Base-by-base conservation (phyloP, 2,888 invertebrate genomes). In the Tenthredo scrophulariae region DNA sequence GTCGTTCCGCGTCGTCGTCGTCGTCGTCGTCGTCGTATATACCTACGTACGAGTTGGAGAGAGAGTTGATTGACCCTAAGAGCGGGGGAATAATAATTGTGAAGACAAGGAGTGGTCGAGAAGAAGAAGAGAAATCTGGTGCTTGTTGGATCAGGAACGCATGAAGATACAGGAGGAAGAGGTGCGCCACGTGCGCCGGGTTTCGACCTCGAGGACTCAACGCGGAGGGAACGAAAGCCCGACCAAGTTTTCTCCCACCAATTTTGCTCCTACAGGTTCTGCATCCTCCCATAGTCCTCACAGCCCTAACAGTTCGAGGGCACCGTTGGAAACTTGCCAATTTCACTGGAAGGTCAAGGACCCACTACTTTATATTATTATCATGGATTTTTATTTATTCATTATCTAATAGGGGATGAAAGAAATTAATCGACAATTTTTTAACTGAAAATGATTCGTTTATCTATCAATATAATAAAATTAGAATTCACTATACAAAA, bases 111-210 rank as follows among this genome's bases (percentile, higher is more conserved):
- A 90, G 94, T 94, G 91, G 94, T 94, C 89, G 94, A 94, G 90
- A 94, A 94, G 93, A 95, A 95, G 93, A 95, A 95, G 92, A 93
- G 95, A 86, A 95, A 95, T 88, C 95, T 95, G 87, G 95, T 95
- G 84, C 95, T 95, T 86, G 92, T 94, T 87, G 95, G 95, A 85
- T 72, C 95, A 95, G 86, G 95, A 94, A 70, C 94, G 94, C 95
- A 95, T 95, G 74, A 93, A 94, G 88, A 93, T 93, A 89, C 90
- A 90, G 89, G 91, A 93, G 94, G 95, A 87, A 93, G 94, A 26
- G 94, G 86, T 85, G 80, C 87, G 85, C 87, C 89, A 86, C 88
- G 87, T 88, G 85, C 87, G 74, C 83, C 87, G 84, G 82, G 84
- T 50, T 84, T 86, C 70, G 74, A 84, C 86, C 77, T 84, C 92